phyloP scores from a whole-genome alignment of 2,888 invertebrate species.

The Stratiomys singularior region DNA sequence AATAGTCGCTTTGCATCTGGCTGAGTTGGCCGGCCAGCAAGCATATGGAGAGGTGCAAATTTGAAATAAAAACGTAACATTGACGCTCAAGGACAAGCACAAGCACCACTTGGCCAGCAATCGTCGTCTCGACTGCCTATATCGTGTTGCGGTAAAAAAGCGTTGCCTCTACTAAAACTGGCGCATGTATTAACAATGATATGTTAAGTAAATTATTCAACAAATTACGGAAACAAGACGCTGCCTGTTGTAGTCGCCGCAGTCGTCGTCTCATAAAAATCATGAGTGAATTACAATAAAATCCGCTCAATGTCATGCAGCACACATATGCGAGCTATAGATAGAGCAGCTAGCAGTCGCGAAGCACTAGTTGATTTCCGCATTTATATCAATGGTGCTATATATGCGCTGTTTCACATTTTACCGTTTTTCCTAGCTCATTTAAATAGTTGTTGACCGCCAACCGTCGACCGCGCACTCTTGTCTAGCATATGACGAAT shows the following conservation, averaged over 20 bases:
- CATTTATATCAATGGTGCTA: slow-evolving; percentile 32
- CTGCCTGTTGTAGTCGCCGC: too few relatives aligned
- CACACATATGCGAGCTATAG: background rate
- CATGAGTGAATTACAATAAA: slow-evolving; percentile 32
- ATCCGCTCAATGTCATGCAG: slow-evolving; percentile 37
- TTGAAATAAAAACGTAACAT: background rate
- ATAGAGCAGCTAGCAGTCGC: background rate
- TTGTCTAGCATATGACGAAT: background rate
- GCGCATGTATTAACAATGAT: slow-evolving; percentile 8
- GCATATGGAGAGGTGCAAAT: background rate
- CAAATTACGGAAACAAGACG: slow-evolving; percentile 35
- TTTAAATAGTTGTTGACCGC: slow-evolving; percentile 52
- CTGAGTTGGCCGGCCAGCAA: background rate
- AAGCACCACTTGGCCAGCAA: background rate
- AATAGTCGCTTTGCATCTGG: background rate
- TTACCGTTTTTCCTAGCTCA: slow-evolving; percentile 49
- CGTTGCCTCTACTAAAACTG: slow-evolving; percentile 3
- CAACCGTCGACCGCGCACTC: slow-evolving; percentile 18
- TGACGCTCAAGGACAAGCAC: slow-evolving; percentile 5
- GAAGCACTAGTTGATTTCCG: slow-evolving; percentile 46
- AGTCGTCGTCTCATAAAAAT: slow-evolving; percentile 18
- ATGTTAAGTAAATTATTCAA: slow-evolving; percentile 31
- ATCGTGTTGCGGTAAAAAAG: slow-evolving; percentile 11
- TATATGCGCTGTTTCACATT: slow-evolving; percentile 48
- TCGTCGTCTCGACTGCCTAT: background rate